Base-by-base conservation (phyloP, 2,888 invertebrate genomes). In the Heliconius charithonia region DNA sequence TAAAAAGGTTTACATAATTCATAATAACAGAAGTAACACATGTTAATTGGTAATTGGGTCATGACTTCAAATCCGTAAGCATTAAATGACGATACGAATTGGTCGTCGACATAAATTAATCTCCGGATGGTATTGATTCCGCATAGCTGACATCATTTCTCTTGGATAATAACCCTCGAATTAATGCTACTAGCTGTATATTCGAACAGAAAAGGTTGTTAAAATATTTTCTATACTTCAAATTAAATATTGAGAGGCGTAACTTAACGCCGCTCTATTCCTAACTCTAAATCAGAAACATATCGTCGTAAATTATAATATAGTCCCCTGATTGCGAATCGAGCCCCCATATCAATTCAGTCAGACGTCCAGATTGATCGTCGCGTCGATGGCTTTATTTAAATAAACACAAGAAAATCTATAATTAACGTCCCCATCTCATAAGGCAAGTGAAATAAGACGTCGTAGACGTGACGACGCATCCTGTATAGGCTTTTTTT, bases 401-500 rank as follows among this genome's bases (percentile, higher is more conserved):
- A 65, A 70, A 78, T 78, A 80, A 78, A 79, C 62, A 79, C 62
- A 79, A 76, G 74, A 59, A 71, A 80, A 79, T 67, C 74, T 79
- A 80, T 79, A 66, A 76, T 79, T 80, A 80, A 41, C 59, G 16
- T 51, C 78, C 76, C 78, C 78, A 78, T 79, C 65, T 62, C 62
- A 19, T 56, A 32, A 32, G 71, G 74, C 67, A 78, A 75, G 75
- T 75, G 73, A 77, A 81, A 82, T 77, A 82, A 81, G 76, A 82
- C 76, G 77, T 79, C 63, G 29, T 69, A 77, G 65, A 78, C 16
- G 29, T 67, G 25, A 59, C 71, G 72, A 80, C 71, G 37, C 74
- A 80, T 82, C 82, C 82, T 77, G 78, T 32, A 73, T 70, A 63
- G 27, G 6, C 27, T 29, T 51, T 76, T 69, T 77, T 45, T 67